These are phyloP conservation scores for Thryonomys swinderianus DNA, from an alignment of 2,113 vertebrate species.

Conservation along the genomic window DNA sequence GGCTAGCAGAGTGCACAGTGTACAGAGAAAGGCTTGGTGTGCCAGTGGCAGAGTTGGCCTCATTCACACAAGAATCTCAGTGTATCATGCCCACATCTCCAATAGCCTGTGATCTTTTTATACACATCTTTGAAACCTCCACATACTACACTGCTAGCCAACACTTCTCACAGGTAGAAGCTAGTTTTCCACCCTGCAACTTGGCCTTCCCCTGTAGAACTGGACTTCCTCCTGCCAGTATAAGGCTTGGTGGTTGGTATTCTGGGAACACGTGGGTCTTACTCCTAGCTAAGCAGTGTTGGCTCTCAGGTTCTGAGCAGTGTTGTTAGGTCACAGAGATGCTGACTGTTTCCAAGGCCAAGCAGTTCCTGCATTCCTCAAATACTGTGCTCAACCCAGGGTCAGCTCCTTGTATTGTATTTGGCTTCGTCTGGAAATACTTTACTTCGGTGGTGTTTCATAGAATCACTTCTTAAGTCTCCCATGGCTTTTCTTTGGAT, in stretches of 20 bases:
- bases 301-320: background rate
- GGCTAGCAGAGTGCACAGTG: background rate
- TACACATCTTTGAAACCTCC: rapidly evolving
- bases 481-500: background rate
- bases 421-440: background rate
- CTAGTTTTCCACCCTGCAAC: background rate
- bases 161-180: too few relatives aligned
- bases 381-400: background rate
- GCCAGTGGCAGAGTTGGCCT: background rate
- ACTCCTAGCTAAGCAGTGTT: background rate
- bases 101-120: background rate
- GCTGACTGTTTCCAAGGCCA: rapidly evolving
- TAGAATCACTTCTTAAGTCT: background rate
- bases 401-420: background rate
- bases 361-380: background rate
- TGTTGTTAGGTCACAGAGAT: background rate
- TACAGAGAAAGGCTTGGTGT: background rate
- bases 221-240: background rate
- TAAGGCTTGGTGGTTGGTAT: background rate
- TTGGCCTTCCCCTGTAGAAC: background rate
- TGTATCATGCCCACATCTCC: background rate
- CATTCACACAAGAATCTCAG: too few relatives aligned
- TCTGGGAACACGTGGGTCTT: background rate
- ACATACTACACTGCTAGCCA: background rate
- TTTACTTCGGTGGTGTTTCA: background rate